Percentiles rank a stretch among this genome's conserved stretches.
Evolutionary conservation across 2,113 vertebrate species (phyloP).

Genomic region (Rhadina sibilatrix): DNA sequence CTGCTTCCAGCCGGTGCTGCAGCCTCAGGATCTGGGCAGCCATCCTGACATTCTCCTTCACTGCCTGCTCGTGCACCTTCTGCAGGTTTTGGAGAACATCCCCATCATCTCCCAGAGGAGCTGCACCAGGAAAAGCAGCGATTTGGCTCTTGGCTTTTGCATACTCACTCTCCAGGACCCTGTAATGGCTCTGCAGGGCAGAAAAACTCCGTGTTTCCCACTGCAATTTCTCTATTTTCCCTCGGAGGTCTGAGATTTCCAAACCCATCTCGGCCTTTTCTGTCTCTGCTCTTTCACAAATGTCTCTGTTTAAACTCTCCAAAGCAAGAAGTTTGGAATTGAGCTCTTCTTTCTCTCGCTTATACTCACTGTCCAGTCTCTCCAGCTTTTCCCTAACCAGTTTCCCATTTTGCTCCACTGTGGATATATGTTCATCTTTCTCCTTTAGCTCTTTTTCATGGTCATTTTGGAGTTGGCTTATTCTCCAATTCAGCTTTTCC

Average conservation of each 20-base stretch:
- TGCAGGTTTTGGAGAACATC: constrained; percentile 66
- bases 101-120: constrained; percentile 45
- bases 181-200: neutral
- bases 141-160: constrained; percentile 39
- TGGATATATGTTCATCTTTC: constrained; percentile 53
- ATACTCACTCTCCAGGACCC: neutral
- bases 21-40: constrained; percentile 59
- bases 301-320: constrained; percentile 61
- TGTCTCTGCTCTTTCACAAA: constrained; percentile 45
- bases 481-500: constrained; percentile 67
- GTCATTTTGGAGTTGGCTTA: constrained; percentile 71
- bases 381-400: constrained; percentile 66
- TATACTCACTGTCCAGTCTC: constrained; percentile 70
- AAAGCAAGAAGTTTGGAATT: constrained; percentile 57
- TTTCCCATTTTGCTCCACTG: constrained; percentile 54
- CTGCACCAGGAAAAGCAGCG: constrained; percentile 15
- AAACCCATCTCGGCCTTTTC: constrained; percentile 71
- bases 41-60: constrained; percentile 72
- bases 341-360: constrained; percentile 73
- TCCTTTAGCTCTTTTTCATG: constrained; percentile 67
- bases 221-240: constrained; percentile 68
- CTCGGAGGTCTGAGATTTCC: constrained; percentile 71
- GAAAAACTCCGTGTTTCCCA: neutral
- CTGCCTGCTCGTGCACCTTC: constrained; percentile 62
- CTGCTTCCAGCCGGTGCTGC: constrained; percentile 24